Evolutionary conservation across 1,140 invertebrate species (phyloP), one percentile per base, ranked within the genome.

Genomic region (Nasonia giraulti): DNA sequence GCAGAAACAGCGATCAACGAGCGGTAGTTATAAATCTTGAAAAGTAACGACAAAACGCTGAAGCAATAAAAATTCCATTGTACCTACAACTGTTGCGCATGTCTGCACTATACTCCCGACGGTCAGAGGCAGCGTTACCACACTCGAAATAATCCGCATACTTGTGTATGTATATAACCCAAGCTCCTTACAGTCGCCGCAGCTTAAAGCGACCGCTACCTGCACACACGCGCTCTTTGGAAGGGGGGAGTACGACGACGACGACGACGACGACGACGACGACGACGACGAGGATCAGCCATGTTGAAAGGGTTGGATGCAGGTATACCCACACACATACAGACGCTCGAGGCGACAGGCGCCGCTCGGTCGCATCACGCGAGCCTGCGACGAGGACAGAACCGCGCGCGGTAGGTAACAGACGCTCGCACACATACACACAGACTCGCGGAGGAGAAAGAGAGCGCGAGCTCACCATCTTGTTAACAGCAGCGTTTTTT

Each of bases 401-500:
- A 87, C 87, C 87, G 87, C 87, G 89, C 87, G 89, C 88, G 89
- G 88, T 88, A 62, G 20, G 55, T 62, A 62, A 62, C 17, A 33
- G 17, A 37, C 6, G 20, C 40, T 44, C 23, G 31, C 44, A 50
- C 75, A 27, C 3, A 12, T 12, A 40, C 44, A 47, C 17, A 47
- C 40, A 47, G 62, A 27, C 14, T 27, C n/a, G 27, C 31, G 12
- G 14, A 31, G 71, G 73, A 82, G 75, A 74, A 31, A 77, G 62
- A 75, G 77, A 87, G 88, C 87, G 88, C 87, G 89, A 87, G 89
- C 87, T 88, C 91, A 92, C 91, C 92, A 93, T 93, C 92, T 93
- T 93, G 92, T 92, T 93, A 91, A 92, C 91, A 91, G 91, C 86
- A 88, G 87, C 90, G 90, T 91, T 83, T 91, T 92, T 92, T 91